Base-by-base conservation (phyloP, 2,888 invertebrate species). In the Melinaea marsaeus region DNA sequence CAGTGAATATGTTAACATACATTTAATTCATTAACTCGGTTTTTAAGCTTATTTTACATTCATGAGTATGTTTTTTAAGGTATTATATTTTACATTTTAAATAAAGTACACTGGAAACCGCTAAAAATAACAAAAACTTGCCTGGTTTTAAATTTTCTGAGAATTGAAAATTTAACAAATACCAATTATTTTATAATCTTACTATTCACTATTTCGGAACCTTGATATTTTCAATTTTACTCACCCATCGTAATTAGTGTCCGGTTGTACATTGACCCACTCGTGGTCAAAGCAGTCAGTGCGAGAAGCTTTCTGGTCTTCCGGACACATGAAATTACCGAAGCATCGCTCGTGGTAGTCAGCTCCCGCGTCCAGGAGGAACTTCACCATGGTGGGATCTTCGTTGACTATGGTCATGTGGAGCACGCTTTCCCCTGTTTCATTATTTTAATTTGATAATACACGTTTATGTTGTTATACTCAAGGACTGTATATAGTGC, bases 321-420 rank as follows among this genome's bases (percentile, higher is more conserved):
- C 99, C 0, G 99, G 97, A 67, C 96, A 96, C 96, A 99, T 99
- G 81, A 99, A 99, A 79, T 97, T 96, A 0, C 99, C 99, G 74
- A 94, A 95, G 79, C 98, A 98, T n/a, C 98, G 92, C 81, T 98
- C 97, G 79, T 97, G 95, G 67, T 97, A 96, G 84, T 99, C 94
- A 0, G 97, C 98, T 0, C 97, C 97, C 33, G 96, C 94, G 82
- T 98, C 97, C 57, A 99, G 85, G 4, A 99, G 90, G 81, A 95
- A 98, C 87, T 98, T 98, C 4, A 99, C 99, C 97, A 99, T 98
- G 0, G 97, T 95, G 0, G 98, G 98, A 81, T 99, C 99, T 81
- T 99, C 99, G 85, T 99, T 99, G 0, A 99, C 98, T 72, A 99
- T 98, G 3, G 99, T 98, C 83, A 99, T 98, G 80, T 99, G 99